Conservation (phyloP, 2,797 vertebrate species). For the Siniperca obscura region DNA sequence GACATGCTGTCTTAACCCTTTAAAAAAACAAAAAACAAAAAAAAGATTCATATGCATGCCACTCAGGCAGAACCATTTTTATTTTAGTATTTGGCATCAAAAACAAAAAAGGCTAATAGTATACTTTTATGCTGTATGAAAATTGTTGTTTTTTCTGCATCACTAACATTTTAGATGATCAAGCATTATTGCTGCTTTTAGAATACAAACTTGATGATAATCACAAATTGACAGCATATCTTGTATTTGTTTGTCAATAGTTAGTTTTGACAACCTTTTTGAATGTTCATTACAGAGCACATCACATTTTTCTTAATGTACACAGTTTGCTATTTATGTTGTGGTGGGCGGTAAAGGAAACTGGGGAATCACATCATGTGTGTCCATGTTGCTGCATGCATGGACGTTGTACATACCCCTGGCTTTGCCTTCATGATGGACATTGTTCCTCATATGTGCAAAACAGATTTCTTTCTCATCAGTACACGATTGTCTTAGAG, state of each 20-base stretch:
- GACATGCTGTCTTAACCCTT: slow-evolving; percentile 12
- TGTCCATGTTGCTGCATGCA: slow-evolving; percentile 40
- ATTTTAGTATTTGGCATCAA: slow-evolving; percentile 43
- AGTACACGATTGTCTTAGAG: slow-evolving; percentile 62
- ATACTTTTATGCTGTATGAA: slow-evolving; percentile 42
- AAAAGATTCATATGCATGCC: not conserved
- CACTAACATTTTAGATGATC: slow-evolving; percentile 43
- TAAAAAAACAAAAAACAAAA: too few species aligned
- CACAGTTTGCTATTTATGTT: slow-evolving; percentile 59
- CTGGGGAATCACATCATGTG: slow-evolving; percentile 27
- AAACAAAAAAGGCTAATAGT: slow-evolving; percentile 36
- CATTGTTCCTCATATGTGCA: slow-evolving; percentile 44
- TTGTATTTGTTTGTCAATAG: slow-evolving; percentile 28
- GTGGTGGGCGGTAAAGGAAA: slow-evolving; percentile 43
- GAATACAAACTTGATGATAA: slow-evolving; percentile 29
- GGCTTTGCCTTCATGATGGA: slow-evolving; percentile 61
- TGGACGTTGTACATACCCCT: slow-evolving; percentile 65
- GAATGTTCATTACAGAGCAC: slow-evolving; percentile 43
- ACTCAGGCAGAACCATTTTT: slow-evolving; percentile 16
- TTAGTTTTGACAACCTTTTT: slow-evolving; percentile 48
- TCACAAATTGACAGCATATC: slow-evolving; percentile 37
- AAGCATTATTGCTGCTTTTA: slow-evolving; percentile 58
- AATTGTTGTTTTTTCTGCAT: slow-evolving; percentile 36
- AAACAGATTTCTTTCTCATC: slow-evolving; percentile 51
- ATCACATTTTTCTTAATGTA: slow-evolving; percentile 37